These are phyloP conservation scores for Lepidocyrtoides sp. DNA, from an alignment of 2,888 invertebrate genomes.

Conservation along the genomic window DNA sequence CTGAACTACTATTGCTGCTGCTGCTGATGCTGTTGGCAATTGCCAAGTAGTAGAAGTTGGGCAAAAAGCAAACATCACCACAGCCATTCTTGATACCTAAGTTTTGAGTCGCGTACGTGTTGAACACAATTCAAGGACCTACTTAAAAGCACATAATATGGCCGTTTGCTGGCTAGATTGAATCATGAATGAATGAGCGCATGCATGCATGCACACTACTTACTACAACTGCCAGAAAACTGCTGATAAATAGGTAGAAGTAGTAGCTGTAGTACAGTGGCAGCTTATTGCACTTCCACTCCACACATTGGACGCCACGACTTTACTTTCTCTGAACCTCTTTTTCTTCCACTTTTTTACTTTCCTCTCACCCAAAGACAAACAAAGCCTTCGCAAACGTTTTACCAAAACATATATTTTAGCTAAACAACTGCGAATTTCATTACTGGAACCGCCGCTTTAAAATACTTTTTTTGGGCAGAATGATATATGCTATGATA, in stretches of 20 bases:
- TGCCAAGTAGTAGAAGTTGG: slow-evolving; percentile 54
- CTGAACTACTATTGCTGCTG: neutral
- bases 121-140: slow-evolving; percentile 64
- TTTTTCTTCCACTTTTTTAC: slow-evolving; percentile 42
- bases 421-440: slow-evolving; percentile 27
- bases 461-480: slow-evolving; percentile 16
- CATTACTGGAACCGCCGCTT: slow-evolving; percentile 11
- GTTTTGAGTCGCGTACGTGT: slow-evolving; percentile 35
- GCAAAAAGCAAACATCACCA: slow-evolving; percentile 68
- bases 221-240: neutral
- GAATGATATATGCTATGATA: neutral
- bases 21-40: slow-evolving; percentile 64
- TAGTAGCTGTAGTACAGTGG: slow-evolving; percentile 4
- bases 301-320: neutral
- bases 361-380: neutral
- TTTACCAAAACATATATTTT: slow-evolving; percentile 45
- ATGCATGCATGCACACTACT: slow-evolving; percentile 67
- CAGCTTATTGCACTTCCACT: neutral
- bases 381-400: slow-evolving; percentile 45
- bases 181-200: slow-evolving; percentile 72
- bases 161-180: slow-evolving; percentile 73
- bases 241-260: neutral
- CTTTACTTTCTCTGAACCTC: neutral
- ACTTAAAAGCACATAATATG: slow-evolving; percentile 67
- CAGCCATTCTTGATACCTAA: neutral